A percentile compares a stretch with the other conserved stretches of the same genome.
These are phyloP conservation scores for Darevskia mixta DNA, from an alignment of 2,797 vertebrate genomes.

Conservation along the genomic window DNA sequence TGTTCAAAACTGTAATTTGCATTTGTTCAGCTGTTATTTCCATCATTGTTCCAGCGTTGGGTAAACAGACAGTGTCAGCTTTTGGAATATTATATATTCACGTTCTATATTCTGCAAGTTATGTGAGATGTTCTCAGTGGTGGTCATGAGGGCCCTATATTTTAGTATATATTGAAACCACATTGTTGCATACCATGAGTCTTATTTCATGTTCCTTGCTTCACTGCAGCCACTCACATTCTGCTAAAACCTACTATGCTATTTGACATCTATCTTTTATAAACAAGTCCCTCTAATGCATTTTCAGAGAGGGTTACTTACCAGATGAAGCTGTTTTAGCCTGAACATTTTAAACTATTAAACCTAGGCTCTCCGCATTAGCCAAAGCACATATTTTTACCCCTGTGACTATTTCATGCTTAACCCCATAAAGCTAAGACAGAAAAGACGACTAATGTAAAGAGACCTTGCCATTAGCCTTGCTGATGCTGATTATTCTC, in stretches of 20 bases:
- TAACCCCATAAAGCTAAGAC: background rate
- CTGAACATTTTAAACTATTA: background rate
- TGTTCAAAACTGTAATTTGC: constrained; percentile 13
- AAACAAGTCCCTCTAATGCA: constrained; percentile 12
- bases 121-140: background rate
- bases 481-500: background rate
- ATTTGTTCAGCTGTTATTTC: constrained; percentile 23
- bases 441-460: background rate
- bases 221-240: background rate
- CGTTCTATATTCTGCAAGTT: constrained; percentile 34
- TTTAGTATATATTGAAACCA: constrained; percentile 41
- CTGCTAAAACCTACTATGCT: background rate
- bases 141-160: constrained; percentile 26
- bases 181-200: constrained; percentile 24
- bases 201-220: constrained; percentile 9
- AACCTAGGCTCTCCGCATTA: background rate
- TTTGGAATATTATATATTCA: constrained; percentile 14
- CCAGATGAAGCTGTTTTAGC: constrained; percentile 1
- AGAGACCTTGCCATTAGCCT: background rate
- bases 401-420: background rate
- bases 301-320: constrained; percentile 1
- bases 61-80: background rate
- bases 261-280: constrained; percentile 19
- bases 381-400: background rate
- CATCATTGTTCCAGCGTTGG: background rate